Base-by-base conservation (phyloP, 1,140 invertebrate genomes). In the Drosophila athabasca region DNA sequence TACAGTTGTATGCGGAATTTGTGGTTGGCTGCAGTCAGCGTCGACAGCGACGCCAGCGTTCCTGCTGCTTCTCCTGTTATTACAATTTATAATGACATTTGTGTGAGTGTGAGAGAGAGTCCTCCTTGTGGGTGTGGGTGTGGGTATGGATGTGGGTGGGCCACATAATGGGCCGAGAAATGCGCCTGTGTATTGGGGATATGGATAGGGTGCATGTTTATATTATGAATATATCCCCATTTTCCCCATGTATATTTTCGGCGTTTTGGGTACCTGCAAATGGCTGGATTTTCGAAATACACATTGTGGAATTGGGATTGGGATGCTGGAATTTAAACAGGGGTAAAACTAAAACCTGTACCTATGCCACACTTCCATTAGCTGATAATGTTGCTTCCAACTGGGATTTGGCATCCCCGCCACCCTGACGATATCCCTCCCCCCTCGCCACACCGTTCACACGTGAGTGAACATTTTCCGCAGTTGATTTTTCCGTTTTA, bases 41-140 rank as follows among this genome's bases (percentile, higher is more conserved):
- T 41, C 17, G 61, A 66, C 67, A 44, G n/a, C 41, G 59, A 62
- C 46, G 64, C 50, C 26, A 22, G 61, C 83, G 79, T 76, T 72
- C 58, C 83, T 89, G 83, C 67, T 39, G 11, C 35, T 39, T 13
- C 35, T 62, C 51, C 67, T 88, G 84, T 85, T 89, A 89, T 89
- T 90, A 89, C 84, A 89, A 89, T 89, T 89, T 89, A 89, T 89
- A 89, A 89, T 89, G 85, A 89, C 85, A 84, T 89, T 90, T 79
- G 58, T 78, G 76, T 72, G 66, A 54, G 77, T 76, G n/a, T 64
- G 58, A 55, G 64, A 55, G 64, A 45, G 76, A 46, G 51, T 61
- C 51, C 57, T 19, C 31, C 45, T 26, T 76, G 46, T 64, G 39
- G 69, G 48, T 57, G 49, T 68, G 43, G 52, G 44, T 71, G 41